Conservation (phyloP, 2,888 invertebrate genomes). For the Acanthoscelides obtectus region DNA sequence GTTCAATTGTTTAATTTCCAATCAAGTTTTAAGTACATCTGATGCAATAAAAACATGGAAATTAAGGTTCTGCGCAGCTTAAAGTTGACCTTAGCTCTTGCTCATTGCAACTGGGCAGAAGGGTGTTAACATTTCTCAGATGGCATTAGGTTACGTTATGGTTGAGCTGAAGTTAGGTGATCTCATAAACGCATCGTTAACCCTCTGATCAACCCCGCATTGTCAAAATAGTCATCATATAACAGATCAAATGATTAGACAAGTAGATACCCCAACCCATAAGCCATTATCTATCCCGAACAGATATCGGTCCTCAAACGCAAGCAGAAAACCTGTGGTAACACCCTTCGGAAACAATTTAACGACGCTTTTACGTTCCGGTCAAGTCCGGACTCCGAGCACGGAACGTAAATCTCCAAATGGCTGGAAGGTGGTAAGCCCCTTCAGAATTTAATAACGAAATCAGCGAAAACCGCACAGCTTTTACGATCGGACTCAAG, state of each 20-base stretch:
- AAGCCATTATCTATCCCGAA: neutral
- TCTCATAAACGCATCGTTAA: no score
- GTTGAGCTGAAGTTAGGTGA: no score
- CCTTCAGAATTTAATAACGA: neutral
- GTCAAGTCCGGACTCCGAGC: neutral
- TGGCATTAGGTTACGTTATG: no score
- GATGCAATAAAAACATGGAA: no score
- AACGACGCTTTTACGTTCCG: neutral
- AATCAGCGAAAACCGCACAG: neutral
- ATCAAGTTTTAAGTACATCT: no score
- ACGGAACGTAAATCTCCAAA: neutral
- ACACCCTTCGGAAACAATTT: neutral
- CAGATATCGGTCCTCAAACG: neutral
- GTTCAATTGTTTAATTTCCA: no score
- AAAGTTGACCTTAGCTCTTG: no score
- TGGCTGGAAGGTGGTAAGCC: neutral
- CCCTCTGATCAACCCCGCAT: no score
- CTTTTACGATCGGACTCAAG: slow-evolving; percentile 19
- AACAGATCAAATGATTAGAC: neutral
- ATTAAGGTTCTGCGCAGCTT: no score
- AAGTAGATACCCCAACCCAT: neutral
- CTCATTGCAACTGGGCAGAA: no score
- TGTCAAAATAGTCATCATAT: no score
- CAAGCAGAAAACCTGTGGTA: neutral
- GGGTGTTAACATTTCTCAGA: no score